phyloP scores from a whole-genome alignment of 2,113 vertebrate genomes.

The Polypterus senegalus region DNA sequence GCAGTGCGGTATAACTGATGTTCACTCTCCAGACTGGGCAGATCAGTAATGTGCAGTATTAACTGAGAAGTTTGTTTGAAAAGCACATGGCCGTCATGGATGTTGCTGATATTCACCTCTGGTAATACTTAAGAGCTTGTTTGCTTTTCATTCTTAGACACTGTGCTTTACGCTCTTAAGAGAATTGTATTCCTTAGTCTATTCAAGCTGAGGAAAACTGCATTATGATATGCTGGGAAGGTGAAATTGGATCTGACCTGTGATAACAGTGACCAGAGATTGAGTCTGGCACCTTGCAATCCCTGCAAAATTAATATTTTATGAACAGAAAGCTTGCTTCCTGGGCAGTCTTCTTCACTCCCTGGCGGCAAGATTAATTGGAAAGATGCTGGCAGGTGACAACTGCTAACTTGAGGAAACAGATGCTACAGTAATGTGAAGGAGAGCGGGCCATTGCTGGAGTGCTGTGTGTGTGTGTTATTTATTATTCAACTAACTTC shows the following conservation, averaged over 20 bases:
- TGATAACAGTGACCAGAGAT: neutral
- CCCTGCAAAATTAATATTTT: neutral
- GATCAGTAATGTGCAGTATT: no score
- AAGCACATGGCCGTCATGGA: no score
- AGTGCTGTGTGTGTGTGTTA: neutral
- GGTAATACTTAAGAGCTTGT: no score
- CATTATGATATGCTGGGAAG: neutral
- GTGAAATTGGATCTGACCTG: neutral
- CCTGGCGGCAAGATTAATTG: neutral
- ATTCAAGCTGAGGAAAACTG: neutral
- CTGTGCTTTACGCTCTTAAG: no score
- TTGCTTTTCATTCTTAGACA: no score
- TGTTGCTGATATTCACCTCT: no score
- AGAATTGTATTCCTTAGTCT: no score
- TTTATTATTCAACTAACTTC: neutral
- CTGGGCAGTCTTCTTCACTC: neutral
- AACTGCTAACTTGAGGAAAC: neutral
- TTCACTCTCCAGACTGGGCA: no score
- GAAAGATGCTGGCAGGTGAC: neutral
- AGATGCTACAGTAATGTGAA: neutral
- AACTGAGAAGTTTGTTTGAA: no score
- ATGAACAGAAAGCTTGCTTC: neutral
- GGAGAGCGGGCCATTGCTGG: neutral
- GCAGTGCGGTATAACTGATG: no score
- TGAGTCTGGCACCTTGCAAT: neutral